Evolutionary conservation across 1,140 invertebrate species (phyloP), one percentile per base, ranked within the genome.

Genomic region (Hycleus phaleratus): DNA sequence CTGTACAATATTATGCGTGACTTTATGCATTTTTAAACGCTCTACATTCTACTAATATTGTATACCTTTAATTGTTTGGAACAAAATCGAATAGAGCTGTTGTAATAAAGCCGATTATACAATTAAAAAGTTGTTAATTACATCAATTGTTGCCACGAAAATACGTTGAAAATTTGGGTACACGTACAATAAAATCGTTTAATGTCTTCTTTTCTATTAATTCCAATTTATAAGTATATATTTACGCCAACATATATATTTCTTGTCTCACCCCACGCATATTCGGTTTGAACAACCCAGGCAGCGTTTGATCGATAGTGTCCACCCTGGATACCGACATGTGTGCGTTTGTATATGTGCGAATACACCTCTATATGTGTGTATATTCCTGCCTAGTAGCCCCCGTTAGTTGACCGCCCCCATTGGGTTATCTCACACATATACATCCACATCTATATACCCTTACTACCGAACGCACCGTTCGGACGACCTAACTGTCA

Each of bases 291-390:
- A 59, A 61, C 54, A 52, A 62, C 50, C 63, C 58, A 62, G 60
- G 56, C 64, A 60, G 60, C 46, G 59, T 64, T 66, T 66, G 65
- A 66, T 66, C 65, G 65, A 66, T 66, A 66, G 65, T 66, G 65
- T 66, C 65, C 65, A 66, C 65, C 65, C 60, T 64, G 65, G 62
- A 64, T 62, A 64, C 60, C 56, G 32, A 32, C 32, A 32, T 32
- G 32, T 32, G 32, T 32, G 32, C 3, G 32, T 32, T 4, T 32
- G 32, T 32, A 32, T 4, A 32, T 32, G 32, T 32, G 32, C 7
- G 32, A 18, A 18, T 32, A 7, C 32, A 32, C 32, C 32, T 32
- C 4, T 32, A 32, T 32, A 32, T 32, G 32, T 32, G 32, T 32
- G 32, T 32, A 32, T 32, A 32, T 32, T 32, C 32, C 4, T 32